These are phyloP conservation scores for Tiaroga cobitis DNA, from an alignment of 2,797 vertebrate genomes.

Conservation along the genomic window DNA sequence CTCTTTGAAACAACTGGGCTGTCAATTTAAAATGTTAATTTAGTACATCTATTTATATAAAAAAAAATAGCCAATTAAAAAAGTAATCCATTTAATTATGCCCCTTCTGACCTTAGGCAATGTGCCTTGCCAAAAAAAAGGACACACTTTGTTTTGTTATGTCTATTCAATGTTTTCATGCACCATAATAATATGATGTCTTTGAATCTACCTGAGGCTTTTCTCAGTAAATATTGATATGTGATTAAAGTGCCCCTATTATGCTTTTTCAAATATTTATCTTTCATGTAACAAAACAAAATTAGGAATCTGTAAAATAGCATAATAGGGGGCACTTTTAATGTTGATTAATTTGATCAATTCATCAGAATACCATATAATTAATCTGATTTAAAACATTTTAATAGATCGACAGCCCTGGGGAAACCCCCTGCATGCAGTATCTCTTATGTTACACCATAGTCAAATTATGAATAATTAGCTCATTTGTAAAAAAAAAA, in stretches of 20 bases:
- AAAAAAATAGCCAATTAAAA: background rate
- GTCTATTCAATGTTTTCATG: background rate
- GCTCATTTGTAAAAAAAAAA: background rate
- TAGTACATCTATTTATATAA: background rate
- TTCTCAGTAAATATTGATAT: background rate
- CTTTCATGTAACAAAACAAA: background rate
- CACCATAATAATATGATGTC: background rate
- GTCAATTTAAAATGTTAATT: background rate
- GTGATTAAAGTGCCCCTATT: background rate
- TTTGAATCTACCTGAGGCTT: background rate
- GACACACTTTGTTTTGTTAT: background rate
- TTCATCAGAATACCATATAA: background rate
- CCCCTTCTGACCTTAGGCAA: background rate
- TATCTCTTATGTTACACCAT: background rate
- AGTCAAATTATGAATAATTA: constrained; percentile 13
- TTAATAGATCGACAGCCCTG: background rate
- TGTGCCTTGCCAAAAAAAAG: background rate
- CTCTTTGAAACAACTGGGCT: background rate
- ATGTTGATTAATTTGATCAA: background rate
- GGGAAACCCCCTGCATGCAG: background rate
- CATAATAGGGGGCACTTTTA: background rate
- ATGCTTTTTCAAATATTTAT: background rate
- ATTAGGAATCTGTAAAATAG: background rate
- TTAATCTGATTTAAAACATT: background rate
- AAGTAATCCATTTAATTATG: background rate